Evolutionary conservation across 2,113 vertebrate species (phyloP).

Genomic region (Thermophis baileyi): DNA sequence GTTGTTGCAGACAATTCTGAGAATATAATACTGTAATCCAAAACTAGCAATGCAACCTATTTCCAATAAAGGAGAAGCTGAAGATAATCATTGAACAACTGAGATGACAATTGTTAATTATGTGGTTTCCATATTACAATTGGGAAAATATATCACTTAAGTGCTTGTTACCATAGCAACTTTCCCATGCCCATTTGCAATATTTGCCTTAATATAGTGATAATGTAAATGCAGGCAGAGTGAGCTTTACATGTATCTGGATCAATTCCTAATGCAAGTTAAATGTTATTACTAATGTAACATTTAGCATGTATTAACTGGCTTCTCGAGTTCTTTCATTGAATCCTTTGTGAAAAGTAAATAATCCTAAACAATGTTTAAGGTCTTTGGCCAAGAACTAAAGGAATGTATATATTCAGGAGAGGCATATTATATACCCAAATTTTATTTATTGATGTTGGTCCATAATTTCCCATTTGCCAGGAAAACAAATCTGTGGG

Average conservation of each 20-base stretch:
- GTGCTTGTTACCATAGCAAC: not conserved
- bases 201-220: not conserved
- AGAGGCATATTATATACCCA: too few relatives aligned
- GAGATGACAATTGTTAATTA: not conserved
- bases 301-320: not conserved
- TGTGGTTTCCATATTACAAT: not conserved
- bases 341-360: not conserved
- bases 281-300: not conserved
- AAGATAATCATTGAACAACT: not conserved
- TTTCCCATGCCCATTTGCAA: not conserved
- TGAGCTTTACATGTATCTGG: not conserved
- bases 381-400: not conserved
- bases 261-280: not conserved
- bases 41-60: accelerated
- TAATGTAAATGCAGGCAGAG: not conserved
- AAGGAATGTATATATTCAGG: too few relatives aligned
- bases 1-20: not conserved
- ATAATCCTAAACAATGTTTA: not conserved
- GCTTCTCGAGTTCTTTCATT: not conserved
- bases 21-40: accelerated
- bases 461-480: not conserved
- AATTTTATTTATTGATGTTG: not conserved
- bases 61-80: not conserved
- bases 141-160: not conserved
- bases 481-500: not conserved